Evolutionary conservation across 2,797 vertebrate species (phyloP), one percentile per base, ranked within the genome.

Genomic region (Labeo calbasu): DNA sequence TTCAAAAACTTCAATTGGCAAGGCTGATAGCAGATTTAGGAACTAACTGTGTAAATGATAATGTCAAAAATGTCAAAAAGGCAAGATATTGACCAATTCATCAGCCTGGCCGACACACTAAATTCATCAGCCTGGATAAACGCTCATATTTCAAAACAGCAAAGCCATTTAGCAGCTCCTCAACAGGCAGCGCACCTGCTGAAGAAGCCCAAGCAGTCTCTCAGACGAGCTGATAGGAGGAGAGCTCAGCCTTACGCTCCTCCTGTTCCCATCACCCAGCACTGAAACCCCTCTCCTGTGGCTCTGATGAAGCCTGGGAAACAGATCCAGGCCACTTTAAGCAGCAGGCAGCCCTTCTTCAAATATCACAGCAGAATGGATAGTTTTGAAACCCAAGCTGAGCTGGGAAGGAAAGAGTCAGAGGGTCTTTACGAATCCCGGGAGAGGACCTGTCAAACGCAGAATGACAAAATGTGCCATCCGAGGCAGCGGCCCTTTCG

Each of bases 101-200:
- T 63, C 25, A 63, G 25, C 13, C 23, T 28, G 61, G 61, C 61
- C 15, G 12, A 63, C 23, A 15, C 12, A 63, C 61, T 28, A 13
- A 28, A 63, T 63, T 63, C 25, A 63, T 28, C 61, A 63, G 61
- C 25, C 25, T 65, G 25, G 61, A 65, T 32, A 65, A 65, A 17
- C 0, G 6, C 13, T 28, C 32, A 68, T 68, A 36, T 66, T 36
- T 66, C 28, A 66, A 40, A 32, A 36, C 17, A 40, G 65, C 36
- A 88, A 87, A 86, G 53, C 83, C 82, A 82, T 86, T 88, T 86
- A 83, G 84, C 84, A 86, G 88, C 88, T 91, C 91, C 90, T 92
- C 65, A 85, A 86, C 85, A 85, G 82, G 84, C 90, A 88, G 84
- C 72, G 57, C 88, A 88, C 81, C 80, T 81, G 85, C 71, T 36